Evolutionary conservation across 2,113 vertebrate genomes (phyloP), one percentile per base, ranked within the genome.

Genomic region (Aegypius monachus): DNA sequence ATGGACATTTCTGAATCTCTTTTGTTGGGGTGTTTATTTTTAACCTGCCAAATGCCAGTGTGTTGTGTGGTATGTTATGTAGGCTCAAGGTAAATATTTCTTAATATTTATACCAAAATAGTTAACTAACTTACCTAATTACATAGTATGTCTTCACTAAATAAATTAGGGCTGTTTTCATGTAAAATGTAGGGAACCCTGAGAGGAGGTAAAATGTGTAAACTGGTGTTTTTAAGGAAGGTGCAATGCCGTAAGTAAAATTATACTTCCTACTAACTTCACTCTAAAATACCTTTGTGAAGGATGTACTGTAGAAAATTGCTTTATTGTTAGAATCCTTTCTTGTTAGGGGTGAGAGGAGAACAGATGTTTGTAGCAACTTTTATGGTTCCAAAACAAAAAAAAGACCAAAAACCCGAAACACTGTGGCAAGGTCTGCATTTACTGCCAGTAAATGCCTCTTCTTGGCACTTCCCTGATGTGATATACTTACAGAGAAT

Each of bases 401-500:
- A 2, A 61, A 52, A 52, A 16, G 6, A 29, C 52, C 52, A 55
- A 56, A 68, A 45, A 0, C 2, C 9, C 58, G 8, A 21, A 87
- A 3, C 1, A 6, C 4, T 15, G 2, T 42, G 3, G 20, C 36
- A 58, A 48, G 16, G 13, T 29, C 7, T 20, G 16, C 3, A 4
- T 65, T 67, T 70, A 3, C 12, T 65, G 38, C 5, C 23, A 27
- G 4, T 18, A 48, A 77, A 34, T 3, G 6, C 4, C 4, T 7
- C 53, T 71, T 43, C 10, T 2, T 32, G 32, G 42, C 20, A 0
- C 12, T 66, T 81, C 3, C 16, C 22, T 14, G 59, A 2, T 55
- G 1, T 0, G 5, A 8, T 0, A 1, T 0, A 4, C 7, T 34
- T 17, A 3, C 40, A 13, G 21, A 15, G 31, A 27, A 16, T 40